Conservation (phyloP, 2,888 invertebrate genomes). For the Lottia scabra region DNA sequence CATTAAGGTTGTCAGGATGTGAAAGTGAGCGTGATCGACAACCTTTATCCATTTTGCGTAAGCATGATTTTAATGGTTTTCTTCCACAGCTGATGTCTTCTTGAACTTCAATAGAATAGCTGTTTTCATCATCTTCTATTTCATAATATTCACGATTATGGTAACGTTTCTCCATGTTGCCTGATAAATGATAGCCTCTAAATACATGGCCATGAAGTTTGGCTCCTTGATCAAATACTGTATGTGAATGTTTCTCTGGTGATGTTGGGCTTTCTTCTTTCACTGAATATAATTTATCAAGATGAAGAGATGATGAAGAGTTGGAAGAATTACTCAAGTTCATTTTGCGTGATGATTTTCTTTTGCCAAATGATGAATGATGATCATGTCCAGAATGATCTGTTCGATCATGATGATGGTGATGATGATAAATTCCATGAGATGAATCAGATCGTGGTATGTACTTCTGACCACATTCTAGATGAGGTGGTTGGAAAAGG, state of each 20-base stretch:
- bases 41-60: constrained; percentile 47
- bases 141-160: constrained; percentile 4
- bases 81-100: constrained; percentile 29
- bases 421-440: neutral
- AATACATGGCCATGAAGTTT: neutral
- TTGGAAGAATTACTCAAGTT: constrained; percentile 1
- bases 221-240: constrained; percentile 2
- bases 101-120: constrained; percentile 3
- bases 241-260: constrained; percentile 33
- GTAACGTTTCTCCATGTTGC: constrained; percentile 3
- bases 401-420: constrained; percentile 1
- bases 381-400: neutral
- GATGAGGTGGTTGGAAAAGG: constrained; percentile 57
- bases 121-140: neutral
- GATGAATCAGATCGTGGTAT: neutral
- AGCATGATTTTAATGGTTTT: constrained; percentile 62
- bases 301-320: constrained; percentile 15
- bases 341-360: neutral
- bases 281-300: constrained; percentile 48
- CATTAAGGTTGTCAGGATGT: constrained; percentile 30
- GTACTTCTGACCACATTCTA: constrained; percentile 34
- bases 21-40: constrained; percentile 51
- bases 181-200: neutral
- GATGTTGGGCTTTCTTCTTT: constrained; percentile 54
- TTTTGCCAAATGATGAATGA: neutral